phyloP scores from a whole-genome alignment of 37 sponge, comb jelly and placozoan species.

The Theonella swinhoei region DNA sequence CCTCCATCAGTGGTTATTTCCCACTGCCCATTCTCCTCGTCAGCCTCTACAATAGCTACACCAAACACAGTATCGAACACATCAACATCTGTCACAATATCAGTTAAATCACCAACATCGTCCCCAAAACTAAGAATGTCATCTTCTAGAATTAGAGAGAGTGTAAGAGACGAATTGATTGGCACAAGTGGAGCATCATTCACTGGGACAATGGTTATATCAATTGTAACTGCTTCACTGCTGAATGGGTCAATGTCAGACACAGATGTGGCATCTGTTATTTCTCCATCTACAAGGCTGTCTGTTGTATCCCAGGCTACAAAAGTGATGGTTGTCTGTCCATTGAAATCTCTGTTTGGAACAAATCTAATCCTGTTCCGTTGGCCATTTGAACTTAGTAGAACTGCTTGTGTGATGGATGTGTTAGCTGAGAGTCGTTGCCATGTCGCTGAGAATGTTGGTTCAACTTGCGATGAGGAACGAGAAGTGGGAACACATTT shows the following conservation, averaged over 20 bases:
- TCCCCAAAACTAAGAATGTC: constrained; percentile 61
- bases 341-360: constrained; percentile 73
- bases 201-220: constrained; percentile 44
- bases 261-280: constrained; percentile 50
- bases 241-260: constrained; percentile 78
- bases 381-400: constrained; percentile 48
- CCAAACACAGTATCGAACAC: constrained; percentile 48
- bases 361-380: constrained; percentile 73
- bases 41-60: constrained; percentile 69
- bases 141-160: constrained; percentile 72
- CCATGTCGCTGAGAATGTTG: constrained; percentile 73
- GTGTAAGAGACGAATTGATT: constrained; percentile 39
- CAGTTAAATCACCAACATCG: constrained; percentile 49
- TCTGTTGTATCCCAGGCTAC: constrained; percentile 86
- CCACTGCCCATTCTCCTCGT: constrained; percentile 80
- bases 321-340: constrained; percentile 53
- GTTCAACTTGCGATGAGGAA: neutral
- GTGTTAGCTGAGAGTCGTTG: constrained; percentile 32
- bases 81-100: constrained; percentile 73
- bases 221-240: constrained; percentile 16
- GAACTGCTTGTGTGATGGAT: constrained; percentile 50
- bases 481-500: constrained; percentile 16
- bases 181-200: constrained; percentile 88
- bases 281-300: constrained; percentile 49
- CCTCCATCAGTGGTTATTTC: constrained; percentile 73